phyloP scores from a whole-genome alignment of 2,888 invertebrate species.

The Rhamnusium bicolor region DNA sequence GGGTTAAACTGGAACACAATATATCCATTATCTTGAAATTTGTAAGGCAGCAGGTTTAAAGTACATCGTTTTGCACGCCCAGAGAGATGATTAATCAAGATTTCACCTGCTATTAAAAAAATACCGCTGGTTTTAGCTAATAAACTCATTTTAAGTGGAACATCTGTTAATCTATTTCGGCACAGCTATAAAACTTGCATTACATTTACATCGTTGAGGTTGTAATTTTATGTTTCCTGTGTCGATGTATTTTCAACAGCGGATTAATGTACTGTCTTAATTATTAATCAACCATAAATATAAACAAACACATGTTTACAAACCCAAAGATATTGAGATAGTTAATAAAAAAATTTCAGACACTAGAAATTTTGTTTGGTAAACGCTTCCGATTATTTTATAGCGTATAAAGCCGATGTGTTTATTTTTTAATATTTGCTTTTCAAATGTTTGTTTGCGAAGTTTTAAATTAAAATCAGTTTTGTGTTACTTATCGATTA shows the following conservation, averaged over 20 bases:
- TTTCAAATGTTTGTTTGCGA: neutral
- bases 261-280: neutral
- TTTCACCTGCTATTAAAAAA: slow-evolving; percentile 11
- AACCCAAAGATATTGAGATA: neutral
- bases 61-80: slow-evolving; percentile 4
- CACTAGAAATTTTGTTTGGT: neutral
- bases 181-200: neutral
- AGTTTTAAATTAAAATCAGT: neutral
- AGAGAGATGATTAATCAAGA: neutral
- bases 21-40: slow-evolving; percentile 29
- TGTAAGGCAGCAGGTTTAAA: neutral
- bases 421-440: neutral
- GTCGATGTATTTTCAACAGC: neutral
- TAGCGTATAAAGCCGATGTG: no score
- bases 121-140: neutral
- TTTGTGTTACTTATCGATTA: neutral
- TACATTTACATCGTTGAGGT: slow-evolving; percentile 11
- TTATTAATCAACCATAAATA: neutral
- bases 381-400: neutral
- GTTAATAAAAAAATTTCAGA: neutral
- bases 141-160: slow-evolving; percentile 1
- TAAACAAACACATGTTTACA: neutral
- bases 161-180: slow-evolving; percentile 6
- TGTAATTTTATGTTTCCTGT: slow-evolving; percentile 10
- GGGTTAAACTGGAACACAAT: slow-evolving; percentile 24